Evolutionary conservation across 2,113 vertebrate genomes (phyloP), one percentile per base, ranked within the genome.

Genomic region (Capreolus pygargus): DNA sequence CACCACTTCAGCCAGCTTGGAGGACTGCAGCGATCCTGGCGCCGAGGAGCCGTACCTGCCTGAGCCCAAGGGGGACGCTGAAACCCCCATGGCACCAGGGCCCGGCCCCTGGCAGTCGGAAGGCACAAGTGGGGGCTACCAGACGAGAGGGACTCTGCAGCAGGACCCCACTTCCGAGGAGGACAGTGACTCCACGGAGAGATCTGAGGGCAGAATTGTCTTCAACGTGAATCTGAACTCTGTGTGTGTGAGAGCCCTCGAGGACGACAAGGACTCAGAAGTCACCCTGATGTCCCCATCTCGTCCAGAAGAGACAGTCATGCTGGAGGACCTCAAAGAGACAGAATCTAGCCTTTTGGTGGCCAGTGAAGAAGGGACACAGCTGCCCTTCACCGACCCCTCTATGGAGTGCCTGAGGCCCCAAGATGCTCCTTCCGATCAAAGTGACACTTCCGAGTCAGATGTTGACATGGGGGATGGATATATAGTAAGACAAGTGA

Each of bases 401-500:
- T 43, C 89, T 21, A 50, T 15, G 36, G 76, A 84, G 76, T 5
- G 0, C 21, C 82, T 39, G 33, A 93, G 25, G 8, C n/a, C 97
- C 23, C 47, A 95, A 45, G 97, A 64, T 5, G 6, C 21, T 33
- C 19, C 43, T 33, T 98, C 98, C 3, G 96, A 95, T 78, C 90
- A 97, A 39, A 98, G 96, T 1, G 97, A 98, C 19, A 43, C 89
- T 3, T 96, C 74, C 0, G 98, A 98, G 74, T 97, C 96, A 0
- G 98, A 98, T 23, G 19, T 0, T 1, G 84, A 97, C 74, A 27
- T 16, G 0, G 9, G 86, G 0, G 95, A 89, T 0, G 99, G 97
- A 8, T 99, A 99, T 84, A 78, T 99, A 82, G 98, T 97, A 96
- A 98, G 99, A 95, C 98, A 94, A 99, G 39, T 33, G 94, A 99